Evolutionary conservation across 2,888 invertebrate species (phyloP).

Genomic region (Acleris literana): DNA sequence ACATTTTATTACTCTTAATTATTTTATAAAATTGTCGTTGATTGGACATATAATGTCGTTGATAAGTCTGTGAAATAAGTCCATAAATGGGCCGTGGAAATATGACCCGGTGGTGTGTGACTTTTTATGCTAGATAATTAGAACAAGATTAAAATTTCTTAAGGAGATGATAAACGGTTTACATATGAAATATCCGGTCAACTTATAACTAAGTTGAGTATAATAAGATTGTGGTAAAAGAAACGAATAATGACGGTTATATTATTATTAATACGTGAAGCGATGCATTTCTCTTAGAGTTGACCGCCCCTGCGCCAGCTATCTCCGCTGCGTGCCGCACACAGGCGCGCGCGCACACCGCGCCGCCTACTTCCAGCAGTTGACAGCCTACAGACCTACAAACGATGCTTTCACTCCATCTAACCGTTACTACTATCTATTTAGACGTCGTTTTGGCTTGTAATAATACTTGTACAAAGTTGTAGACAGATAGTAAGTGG

Average conservation of each 20-base stretch:
- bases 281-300: slow-evolving; percentile 76
- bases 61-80: too few species aligned
- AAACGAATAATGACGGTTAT: neutral
- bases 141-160: too few species aligned
- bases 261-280: slow-evolving; percentile 38
- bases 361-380: slow-evolving; percentile 57
- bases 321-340: slow-evolving; percentile 79
- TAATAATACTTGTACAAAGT: slow-evolving; percentile 41
- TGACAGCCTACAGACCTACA: slow-evolving; percentile 80
- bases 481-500: slow-evolving; percentile 68
- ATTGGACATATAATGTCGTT: too few species aligned
- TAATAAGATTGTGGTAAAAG: neutral
- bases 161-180: too few species aligned
- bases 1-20: too few species aligned
- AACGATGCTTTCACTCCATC: slow-evolving; percentile 65
- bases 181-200: too few species aligned
- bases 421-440: slow-evolving; percentile 44
- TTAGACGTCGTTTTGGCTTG: slow-evolving; percentile 52
- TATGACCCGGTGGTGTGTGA: too few species aligned
- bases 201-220: too few species aligned
- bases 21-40: too few species aligned
- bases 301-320: slow-evolving; percentile 65
- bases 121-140: too few species aligned
- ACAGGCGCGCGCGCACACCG: slow-evolving; percentile 50
- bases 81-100: too few species aligned